A percentile compares a stretch with the other conserved stretches of the same genome.
phyloP scores from a whole-genome alignment of 2,888 invertebrate species.

The Drosophila buzzatii region DNA sequence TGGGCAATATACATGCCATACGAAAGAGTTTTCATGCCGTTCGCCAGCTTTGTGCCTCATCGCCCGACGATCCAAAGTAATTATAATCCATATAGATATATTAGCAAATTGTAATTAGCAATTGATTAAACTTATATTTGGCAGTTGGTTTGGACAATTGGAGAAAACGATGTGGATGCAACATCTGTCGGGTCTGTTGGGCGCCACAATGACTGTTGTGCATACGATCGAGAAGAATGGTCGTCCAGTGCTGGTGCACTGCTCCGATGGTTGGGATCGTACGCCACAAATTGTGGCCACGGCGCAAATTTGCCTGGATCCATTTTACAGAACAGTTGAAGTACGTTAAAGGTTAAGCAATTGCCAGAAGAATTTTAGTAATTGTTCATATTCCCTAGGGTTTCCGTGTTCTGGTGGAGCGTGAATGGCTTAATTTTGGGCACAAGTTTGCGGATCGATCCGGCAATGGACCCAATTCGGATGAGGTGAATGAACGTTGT shows the following conservation, averaged over 20 bases:
- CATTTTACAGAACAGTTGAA: slow-evolving; percentile 96
- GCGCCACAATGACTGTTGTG: slow-evolving; percentile 92
- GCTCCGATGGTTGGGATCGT: slow-evolving; percentile 99
- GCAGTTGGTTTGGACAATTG: slow-evolving; percentile 94
- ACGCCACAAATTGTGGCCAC: slow-evolving; percentile 98
- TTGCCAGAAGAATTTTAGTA: neutral
- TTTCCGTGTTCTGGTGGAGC: slow-evolving; percentile 95
- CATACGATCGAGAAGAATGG: slow-evolving; percentile 92
- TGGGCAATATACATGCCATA: slow-evolving; percentile 98
- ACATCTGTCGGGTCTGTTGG: slow-evolving; percentile 93
- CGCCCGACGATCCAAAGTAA: slow-evolving; percentile 92
- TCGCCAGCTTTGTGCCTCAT: slow-evolving; percentile 91
- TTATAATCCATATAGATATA: neutral
- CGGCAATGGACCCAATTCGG: slow-evolving; percentile 92
- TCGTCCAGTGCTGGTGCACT: slow-evolving; percentile 97
- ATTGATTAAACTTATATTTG: neutral
- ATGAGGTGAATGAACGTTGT: slow-evolving; percentile 97
- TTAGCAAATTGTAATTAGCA: neutral
- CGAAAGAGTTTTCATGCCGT: slow-evolving; percentile 96
- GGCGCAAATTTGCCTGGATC: slow-evolving; percentile 96
- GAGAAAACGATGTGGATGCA: slow-evolving; percentile 97
- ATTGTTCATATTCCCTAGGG: slow-evolving; percentile 87
- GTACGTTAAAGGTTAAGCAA: slow-evolving; percentile 84
- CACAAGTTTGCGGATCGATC: slow-evolving; percentile 99
- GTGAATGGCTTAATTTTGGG: slow-evolving; percentile 99